Percentiles rank a stretch among this genome's conserved stretches.
phyloP scores from a whole-genome alignment of 2,797 vertebrate species.

The Sebastes cheni region DNA sequence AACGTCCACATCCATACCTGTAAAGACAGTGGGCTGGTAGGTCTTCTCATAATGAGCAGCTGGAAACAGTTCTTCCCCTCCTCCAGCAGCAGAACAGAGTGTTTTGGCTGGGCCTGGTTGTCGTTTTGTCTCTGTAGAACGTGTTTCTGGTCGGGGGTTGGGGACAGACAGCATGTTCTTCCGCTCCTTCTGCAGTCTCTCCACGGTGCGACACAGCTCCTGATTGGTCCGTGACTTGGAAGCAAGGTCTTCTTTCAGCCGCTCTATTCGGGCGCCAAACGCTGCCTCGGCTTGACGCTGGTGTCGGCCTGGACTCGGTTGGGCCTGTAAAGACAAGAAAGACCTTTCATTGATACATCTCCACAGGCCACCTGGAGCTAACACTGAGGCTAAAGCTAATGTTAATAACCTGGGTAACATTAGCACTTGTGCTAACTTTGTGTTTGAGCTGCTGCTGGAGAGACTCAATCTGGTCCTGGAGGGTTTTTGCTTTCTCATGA shows the following conservation, averaged over 20 bases:
- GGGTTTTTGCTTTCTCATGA: constrained; percentile 72
- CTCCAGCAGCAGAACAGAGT: not conserved
- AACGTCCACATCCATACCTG: constrained; percentile 51
- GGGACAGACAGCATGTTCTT: constrained; percentile 78
- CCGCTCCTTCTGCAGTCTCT: constrained; percentile 90
- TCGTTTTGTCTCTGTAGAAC: constrained; percentile 22
- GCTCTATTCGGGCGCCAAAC: constrained; percentile 79
- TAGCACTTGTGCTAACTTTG: constrained; percentile 26
- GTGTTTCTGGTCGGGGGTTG: not conserved
- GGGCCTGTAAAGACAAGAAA: constrained; percentile 9
- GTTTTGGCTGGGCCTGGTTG: constrained; percentile 39
- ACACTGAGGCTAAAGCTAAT: not conserved
- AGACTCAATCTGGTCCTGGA: constrained; percentile 81
- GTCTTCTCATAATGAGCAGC: constrained; percentile 78
- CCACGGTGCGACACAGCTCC: constrained; percentile 89
- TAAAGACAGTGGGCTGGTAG: constrained; percentile 84
- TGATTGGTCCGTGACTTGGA: constrained; percentile 87
- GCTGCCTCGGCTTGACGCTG: constrained; percentile 81
- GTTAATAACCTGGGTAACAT: not conserved
- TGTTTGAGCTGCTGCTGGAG: constrained; percentile 83
- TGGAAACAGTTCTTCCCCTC: constrained; percentile 57
- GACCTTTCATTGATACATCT: not conserved
- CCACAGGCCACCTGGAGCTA: not conserved
- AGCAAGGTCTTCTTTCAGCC: constrained; percentile 87
- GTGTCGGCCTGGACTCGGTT: constrained; percentile 65